These are phyloP conservation scores for Mugil cephalus DNA, from an alignment of 2,113 vertebrate genomes.

Conservation along the genomic window DNA sequence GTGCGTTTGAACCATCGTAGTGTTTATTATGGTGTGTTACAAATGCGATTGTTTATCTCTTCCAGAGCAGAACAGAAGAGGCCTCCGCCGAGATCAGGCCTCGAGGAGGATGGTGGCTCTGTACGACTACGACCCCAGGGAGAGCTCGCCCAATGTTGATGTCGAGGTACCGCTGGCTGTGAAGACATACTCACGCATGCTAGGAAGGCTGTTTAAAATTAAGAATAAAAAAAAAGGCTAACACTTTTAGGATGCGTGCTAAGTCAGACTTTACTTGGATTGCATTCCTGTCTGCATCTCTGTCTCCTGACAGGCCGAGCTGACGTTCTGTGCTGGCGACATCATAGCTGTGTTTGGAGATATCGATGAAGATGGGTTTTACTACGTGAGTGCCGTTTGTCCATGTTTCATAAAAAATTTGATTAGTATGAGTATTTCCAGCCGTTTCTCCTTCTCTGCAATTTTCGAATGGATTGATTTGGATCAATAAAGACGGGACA, in stretches of 20 bases:
- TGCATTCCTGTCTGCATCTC: constrained; percentile 8
- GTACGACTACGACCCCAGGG: constrained; percentile 95
- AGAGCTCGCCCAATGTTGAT: constrained; percentile 95
- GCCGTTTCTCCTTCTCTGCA: no score
- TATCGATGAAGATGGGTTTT: constrained; percentile 98
- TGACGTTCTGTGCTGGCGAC: constrained; percentile 94
- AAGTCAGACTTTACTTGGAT: not conserved
- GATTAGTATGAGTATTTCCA: no score
- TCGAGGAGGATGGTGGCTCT: constrained; percentile 91
- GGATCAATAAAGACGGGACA: no score
- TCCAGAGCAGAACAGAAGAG: constrained; percentile 78
- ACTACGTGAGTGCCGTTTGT: constrained; percentile 89
- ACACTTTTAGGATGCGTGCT: not conserved
- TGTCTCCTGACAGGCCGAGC: constrained; percentile 88
- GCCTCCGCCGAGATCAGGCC: constrained; percentile 79
- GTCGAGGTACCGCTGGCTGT: constrained; percentile 86
- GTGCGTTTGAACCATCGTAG: no score
- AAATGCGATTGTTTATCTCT: not conserved
- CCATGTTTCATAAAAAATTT: not conserved
- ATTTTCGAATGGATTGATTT: no score
- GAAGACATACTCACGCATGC: not conserved
- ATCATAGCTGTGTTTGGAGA: constrained; percentile 92
- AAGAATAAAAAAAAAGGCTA: no score
- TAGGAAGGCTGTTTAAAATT: no score
- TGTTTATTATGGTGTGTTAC: not conserved